Percentiles rank a stretch among this genome's conserved stretches.
phyloP scores from a whole-genome alignment of 2,113 vertebrate genomes.

The Catharus bicknelli region DNA sequence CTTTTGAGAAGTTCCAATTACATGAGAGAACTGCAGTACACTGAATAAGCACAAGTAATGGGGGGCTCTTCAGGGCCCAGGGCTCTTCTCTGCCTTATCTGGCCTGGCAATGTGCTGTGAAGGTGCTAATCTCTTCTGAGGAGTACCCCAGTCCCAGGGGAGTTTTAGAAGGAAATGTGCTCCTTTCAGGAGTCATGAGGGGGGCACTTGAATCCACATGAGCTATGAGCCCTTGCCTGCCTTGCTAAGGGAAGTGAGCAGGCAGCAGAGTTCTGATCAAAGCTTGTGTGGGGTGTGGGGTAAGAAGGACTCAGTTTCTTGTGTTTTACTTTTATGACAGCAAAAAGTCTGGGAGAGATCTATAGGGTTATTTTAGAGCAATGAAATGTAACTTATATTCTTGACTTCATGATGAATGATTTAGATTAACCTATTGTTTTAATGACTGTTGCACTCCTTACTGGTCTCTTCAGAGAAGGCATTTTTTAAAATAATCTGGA shows the following conservation, averaged over 20 bases:
- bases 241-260: background rate
- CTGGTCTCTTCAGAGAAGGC: background rate
- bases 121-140: conserved; percentile 17
- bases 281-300: background rate
- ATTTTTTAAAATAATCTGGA: background rate
- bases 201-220: background rate
- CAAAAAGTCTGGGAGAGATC: conserved; percentile 3
- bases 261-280: background rate
- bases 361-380: background rate
- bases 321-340: background rate
- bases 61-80: conserved; percentile 10
- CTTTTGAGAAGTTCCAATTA: conserved; percentile 22
- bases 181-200: background rate
- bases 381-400: background rate
- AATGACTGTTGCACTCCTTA: background rate
- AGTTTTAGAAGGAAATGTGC: background rate
- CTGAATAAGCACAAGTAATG: conserved; percentile 11
- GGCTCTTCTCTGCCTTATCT: conserved; percentile 59
- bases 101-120: conserved; percentile 45
- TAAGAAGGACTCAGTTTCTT: background rate
- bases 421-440: conserved; percentile 19
- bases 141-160: background rate
- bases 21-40: background rate
- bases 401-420: background rate
- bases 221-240: background rate